Percentiles rank a stretch among this genome's conserved stretches.
phyloP scores from a whole-genome alignment of 1,140 invertebrate species.

The Drosophila repletoides region DNA sequence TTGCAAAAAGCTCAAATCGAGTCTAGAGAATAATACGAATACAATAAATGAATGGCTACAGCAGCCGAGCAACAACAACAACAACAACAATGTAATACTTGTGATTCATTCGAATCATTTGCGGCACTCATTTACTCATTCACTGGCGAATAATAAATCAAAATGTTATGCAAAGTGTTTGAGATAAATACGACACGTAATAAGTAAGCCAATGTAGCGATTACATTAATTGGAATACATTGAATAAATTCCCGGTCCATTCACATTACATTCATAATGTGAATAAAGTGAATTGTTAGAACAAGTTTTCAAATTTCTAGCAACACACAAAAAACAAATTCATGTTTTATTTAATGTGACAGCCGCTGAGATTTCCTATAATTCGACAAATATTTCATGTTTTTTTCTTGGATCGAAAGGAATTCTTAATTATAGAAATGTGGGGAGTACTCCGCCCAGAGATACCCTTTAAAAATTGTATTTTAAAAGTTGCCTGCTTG shows the following conservation, averaged over 20 bases:
- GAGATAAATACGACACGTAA: not conserved
- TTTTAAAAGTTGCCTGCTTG: too few relatives aligned
- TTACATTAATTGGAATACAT: slow-evolving; percentile 36
- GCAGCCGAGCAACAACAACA: not conserved
- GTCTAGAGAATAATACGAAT: slow-evolving; percentile 1
- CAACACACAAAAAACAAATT: not conserved
- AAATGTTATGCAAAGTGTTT: slow-evolving; percentile 46
- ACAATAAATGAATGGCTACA: slow-evolving; percentile 7
- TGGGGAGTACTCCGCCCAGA: too few relatives aligned
- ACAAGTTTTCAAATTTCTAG: slow-evolving; percentile 11
- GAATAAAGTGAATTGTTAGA: slow-evolving; percentile 18
- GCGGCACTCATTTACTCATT: slow-evolving; percentile 17
- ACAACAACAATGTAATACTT: not conserved
- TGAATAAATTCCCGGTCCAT: slow-evolving; percentile 4
- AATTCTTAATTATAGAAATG: too few relatives aligned
- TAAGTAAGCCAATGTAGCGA: slow-evolving; percentile 19
- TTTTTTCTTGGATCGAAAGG: too few relatives aligned
- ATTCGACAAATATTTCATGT: too few relatives aligned
- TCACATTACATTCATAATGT: slow-evolving; percentile 20
- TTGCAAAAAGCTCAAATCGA: slow-evolving; percentile 19
- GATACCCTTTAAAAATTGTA: too few relatives aligned
- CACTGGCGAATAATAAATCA: slow-evolving; percentile 37
- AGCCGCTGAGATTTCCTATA: not conserved
- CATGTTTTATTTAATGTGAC: not conserved
- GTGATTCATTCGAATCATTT: slow-evolving; percentile 61